These are phyloP conservation scores for Apamea epomidion DNA, from an alignment of 2,888 invertebrate genomes.

Conservation along the genomic window DNA sequence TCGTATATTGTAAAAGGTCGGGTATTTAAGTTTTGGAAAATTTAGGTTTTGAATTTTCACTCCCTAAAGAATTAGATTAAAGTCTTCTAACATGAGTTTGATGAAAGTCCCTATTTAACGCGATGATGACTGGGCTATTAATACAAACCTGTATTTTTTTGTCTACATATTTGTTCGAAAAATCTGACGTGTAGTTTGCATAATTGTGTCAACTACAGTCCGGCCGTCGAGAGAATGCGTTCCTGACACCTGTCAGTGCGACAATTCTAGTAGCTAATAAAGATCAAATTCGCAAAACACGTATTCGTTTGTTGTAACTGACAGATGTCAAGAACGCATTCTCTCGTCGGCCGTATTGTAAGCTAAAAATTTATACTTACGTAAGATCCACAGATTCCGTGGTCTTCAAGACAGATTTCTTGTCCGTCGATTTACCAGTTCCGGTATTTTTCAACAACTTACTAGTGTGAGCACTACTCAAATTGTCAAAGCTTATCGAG, in stretches of 20 bases:
- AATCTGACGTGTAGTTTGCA: neutral
- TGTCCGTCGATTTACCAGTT: conserved; percentile 21
- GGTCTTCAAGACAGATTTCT: conserved; percentile 17
- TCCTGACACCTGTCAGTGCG: too few relatives aligned
- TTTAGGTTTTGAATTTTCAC: neutral
- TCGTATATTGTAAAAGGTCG: neutral
- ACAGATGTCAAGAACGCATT: too few relatives aligned
- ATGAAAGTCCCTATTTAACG: neutral
- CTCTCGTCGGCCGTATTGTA: too few relatives aligned
- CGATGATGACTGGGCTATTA: neutral
- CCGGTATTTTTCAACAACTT: conserved; percentile 20
- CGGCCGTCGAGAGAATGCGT: too few relatives aligned
- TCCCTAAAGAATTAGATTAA: neutral
- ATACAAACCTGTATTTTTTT: neutral
- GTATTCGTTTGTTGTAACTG: too few relatives aligned
- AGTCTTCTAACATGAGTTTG: neutral
- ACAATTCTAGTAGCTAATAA: too few relatives aligned
- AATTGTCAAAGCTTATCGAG: conserved; percentile 42
- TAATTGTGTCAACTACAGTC: neutral
- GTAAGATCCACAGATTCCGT: conserved; percentile 56
- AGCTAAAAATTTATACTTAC: conserved; percentile 34
- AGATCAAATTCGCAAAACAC: too few relatives aligned
- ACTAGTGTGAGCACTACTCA: conserved; percentile 33
- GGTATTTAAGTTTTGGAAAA: neutral
- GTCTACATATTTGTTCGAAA: neutral